Conservation (phyloP, 2,888 invertebrate genomes). For the Electrophaes corylata region DNA sequence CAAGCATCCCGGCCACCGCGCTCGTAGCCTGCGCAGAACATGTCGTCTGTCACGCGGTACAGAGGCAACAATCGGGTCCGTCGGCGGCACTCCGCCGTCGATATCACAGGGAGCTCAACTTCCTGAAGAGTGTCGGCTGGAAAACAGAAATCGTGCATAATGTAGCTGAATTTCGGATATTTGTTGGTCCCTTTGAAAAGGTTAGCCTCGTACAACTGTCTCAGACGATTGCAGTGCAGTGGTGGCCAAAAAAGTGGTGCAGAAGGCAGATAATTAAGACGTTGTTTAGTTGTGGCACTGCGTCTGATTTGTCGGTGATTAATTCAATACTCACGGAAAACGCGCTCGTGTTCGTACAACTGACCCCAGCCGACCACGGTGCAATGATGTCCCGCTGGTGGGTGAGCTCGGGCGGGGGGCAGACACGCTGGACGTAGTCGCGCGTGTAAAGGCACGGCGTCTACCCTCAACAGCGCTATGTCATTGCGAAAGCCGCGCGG, state of each 20-base stretch:
- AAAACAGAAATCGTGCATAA: slow-evolving; percentile 18
- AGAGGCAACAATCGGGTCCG: slow-evolving; percentile 89
- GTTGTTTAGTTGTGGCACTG: no score
- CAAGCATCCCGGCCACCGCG: slow-evolving; percentile 92
- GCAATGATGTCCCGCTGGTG: slow-evolving; percentile 87
- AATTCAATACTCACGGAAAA: slow-evolving; percentile 87
- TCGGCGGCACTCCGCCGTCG: slow-evolving; percentile 90
- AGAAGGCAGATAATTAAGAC: no score
- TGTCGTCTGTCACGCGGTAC: slow-evolving; percentile 90
- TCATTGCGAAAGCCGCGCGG: slow-evolving; percentile 92
- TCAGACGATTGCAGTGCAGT: neutral
- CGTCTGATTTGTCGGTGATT: no score
- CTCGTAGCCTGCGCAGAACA: slow-evolving; percentile 93
- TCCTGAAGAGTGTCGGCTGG: slow-evolving; percentile 92
- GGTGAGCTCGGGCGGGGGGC: slow-evolving; percentile 84
- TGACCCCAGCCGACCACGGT: slow-evolving; percentile 94
- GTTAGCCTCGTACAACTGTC: neutral
- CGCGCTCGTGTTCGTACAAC: slow-evolving; percentile 90
- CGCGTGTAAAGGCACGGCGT: slow-evolving; percentile 83
- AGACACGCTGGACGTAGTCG: slow-evolving; percentile 76
- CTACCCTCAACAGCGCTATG: slow-evolving; percentile 87
- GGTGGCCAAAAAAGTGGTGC: no score
- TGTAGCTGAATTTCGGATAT: no score
- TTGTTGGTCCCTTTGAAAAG: no score
- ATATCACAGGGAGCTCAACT: slow-evolving; percentile 91